Percentiles rank a stretch among this genome's conserved stretches.
Evolutionary conservation across 1,140 invertebrate genomes (phyloP).

Genomic region (Latrodectus geometricus): DNA sequence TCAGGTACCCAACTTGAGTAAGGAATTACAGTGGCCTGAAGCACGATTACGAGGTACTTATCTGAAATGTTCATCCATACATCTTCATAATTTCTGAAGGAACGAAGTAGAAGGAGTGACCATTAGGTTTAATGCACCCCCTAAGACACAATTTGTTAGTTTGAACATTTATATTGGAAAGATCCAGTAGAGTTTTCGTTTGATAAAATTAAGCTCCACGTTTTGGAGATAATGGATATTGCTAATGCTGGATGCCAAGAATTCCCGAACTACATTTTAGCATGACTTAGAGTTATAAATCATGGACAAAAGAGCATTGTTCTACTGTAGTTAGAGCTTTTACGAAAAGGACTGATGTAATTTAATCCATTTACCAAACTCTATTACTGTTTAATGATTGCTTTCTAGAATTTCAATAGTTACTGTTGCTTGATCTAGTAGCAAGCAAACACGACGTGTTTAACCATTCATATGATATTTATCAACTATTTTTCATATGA

Average conservation of each 20-base stretch:
- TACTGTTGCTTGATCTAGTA: too few species aligned
- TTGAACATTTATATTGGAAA: constrained; percentile 25
- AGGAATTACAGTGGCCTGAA: constrained; percentile 2
- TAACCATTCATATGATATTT: too few species aligned
- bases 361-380: background rate
- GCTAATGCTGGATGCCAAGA: constrained; percentile 1
- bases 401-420: too few species aligned
- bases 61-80: constrained; percentile 22
- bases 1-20: background rate
- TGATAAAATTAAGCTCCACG: constrained; percentile 34
- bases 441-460: too few species aligned
- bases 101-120: constrained; percentile 16
- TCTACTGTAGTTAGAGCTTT: background rate
- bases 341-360: background rate
- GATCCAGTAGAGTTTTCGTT: background rate
- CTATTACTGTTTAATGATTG: too few species aligned
- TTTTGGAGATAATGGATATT: constrained; percentile 24
- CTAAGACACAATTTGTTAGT: constrained; percentile 55
- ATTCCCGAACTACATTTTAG: background rate
- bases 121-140: constrained; percentile 52
- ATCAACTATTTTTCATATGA: too few species aligned
- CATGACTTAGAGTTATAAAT: background rate
- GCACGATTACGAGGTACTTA: constrained; percentile 48
- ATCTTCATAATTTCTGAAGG: constrained; percentile 39
- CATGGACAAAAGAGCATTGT: background rate